Evolutionary conservation across 2,797 vertebrate genomes (phyloP), one percentile per base, ranked within the genome.

Genomic region (Nyctibius grandis): DNA sequence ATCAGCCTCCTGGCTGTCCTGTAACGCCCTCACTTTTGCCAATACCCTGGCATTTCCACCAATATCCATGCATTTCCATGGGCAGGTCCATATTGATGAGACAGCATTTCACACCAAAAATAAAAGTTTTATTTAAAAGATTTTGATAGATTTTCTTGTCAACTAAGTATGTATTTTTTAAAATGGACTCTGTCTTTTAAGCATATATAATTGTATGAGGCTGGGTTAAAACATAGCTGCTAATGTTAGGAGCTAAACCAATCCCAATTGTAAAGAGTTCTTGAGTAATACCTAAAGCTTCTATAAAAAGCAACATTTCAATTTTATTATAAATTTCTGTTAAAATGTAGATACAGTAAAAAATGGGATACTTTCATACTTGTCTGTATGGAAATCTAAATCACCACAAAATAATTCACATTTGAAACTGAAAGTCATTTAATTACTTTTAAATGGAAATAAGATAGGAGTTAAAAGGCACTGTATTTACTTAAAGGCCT

Each of bases 371-470:
- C 16, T 68, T 92, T 53, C 38, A 60, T 53, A 64, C 7, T 23
- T 34, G 28, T 56, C 50, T 76, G 21, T 50, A 65, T 21, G 34
- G 75, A 93, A 84, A 92, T 57, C 38, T 88, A 67, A 83, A 78
- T 91, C 59, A 53, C 15, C 26, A 78, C 50, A 83, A 91, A 88
- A 50, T 70, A 87, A 74, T 84, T 84, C 53, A 65, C 14, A 59
- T 72, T 87, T 79, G 31, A 89, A 68, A 86, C 13, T 42, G 81
- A 59, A 93, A 91, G 54, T 84, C 1, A 93, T 75, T 87, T 91
- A 72, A 94, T 94, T 88, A 80, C 31, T 80, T 83, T 72, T 80
- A 72, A 89, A 88, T 60, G 64, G 79, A 85, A 85, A 72, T 64
- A 85, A 53, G 51, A 83, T 44, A n/a, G 0, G 3, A 95, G 60